Conservation (phyloP, 2,113 vertebrate species). For the Neofelis nebulosa region DNA sequence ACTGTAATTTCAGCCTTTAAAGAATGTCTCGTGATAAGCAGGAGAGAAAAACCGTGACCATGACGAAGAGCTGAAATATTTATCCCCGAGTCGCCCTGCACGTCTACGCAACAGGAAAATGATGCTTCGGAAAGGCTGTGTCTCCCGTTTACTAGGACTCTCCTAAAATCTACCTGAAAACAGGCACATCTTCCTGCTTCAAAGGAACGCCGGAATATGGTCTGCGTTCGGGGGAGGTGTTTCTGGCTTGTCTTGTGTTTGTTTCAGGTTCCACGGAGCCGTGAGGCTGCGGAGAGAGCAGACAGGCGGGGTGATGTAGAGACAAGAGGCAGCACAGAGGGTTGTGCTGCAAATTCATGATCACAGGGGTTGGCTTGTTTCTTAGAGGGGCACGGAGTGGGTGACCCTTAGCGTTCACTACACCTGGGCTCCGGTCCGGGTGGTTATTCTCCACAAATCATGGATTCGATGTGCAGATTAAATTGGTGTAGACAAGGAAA, state of each 20-base stretch:
- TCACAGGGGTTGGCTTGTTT: not conserved
- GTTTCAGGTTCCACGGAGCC: too few species aligned
- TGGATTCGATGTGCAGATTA: not conserved
- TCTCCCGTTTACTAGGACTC: conserved; percentile 76
- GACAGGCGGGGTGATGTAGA: not conserved
- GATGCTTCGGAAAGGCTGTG: conserved; percentile 79
- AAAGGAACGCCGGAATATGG: not conserved
- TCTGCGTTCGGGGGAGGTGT: not conserved
- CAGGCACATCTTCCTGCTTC: not conserved
- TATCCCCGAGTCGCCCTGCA: conserved; percentile 63
- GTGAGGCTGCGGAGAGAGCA: not conserved
- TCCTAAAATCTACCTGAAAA: conserved; percentile 64
- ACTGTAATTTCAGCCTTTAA: not conserved
- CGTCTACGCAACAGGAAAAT: conserved; percentile 70
- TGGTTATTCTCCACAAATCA: not conserved
- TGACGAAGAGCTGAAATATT: not conserved
- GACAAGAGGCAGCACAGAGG: not conserved
- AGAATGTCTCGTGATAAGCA: not conserved
- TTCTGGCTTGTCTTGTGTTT: not conserved
- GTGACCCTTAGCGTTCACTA: not conserved
- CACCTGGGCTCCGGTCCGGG: not conserved
- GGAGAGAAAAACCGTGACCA: not conserved
- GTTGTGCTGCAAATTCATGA: too few species aligned
- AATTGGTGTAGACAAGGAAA: not conserved
- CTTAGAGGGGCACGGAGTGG: not conserved